A percentile compares a stretch with the other conserved stretches of the same genome.
These are phyloP conservation scores for Ectropis crepuscularia DNA, from an alignment of 2,888 invertebrate species.

Conservation along the genomic window DNA sequence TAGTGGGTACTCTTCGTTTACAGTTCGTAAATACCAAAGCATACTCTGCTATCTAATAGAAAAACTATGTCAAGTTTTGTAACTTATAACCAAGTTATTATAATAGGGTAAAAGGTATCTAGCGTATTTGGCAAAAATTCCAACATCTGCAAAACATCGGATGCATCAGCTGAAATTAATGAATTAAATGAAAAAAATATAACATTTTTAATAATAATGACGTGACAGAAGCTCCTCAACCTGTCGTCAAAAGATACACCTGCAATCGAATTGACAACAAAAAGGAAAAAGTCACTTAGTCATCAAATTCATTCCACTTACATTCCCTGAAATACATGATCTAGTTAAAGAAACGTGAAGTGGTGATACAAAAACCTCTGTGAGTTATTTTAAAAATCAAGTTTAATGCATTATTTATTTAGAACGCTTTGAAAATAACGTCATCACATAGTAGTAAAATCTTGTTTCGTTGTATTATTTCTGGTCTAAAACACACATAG, in stretches of 20 bases:
- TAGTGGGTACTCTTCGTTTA: conserved; percentile 47
- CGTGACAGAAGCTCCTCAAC: conserved; percentile 81
- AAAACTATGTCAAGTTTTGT: conserved; percentile 11
- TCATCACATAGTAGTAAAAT: conserved; percentile 40
- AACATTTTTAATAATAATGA: conserved; percentile 67
- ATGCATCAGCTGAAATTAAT: conserved; percentile 81
- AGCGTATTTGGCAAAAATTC: conserved; percentile 62
- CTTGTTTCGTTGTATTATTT: conserved; percentile 2
- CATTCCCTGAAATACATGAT: conserved; percentile 78
- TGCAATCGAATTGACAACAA: conserved; percentile 73
- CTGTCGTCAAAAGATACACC: conserved; percentile 75
- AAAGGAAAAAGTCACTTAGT: conserved; percentile 45
- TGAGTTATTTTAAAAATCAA: conserved; percentile 75
- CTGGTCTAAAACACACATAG: conserved; percentile 3
- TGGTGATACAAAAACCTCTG: conserved; percentile 78
- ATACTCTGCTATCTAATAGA: conserved; percentile 17
- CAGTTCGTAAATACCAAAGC: conserved; percentile 8
- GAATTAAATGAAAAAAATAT: conserved; percentile 65
- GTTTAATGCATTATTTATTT: conserved; percentile 75
- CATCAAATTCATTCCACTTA: conserved; percentile 82
- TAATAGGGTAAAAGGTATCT: not conserved
- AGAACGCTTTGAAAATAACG: conserved; percentile 61
- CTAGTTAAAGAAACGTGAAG: conserved; percentile 74
- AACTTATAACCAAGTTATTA: conserved; percentile 10
- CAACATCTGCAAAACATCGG: conserved; percentile 78